These are phyloP conservation scores for Schizothorax lantsangensis DNA, from an alignment of 2,797 vertebrate genomes.

Conservation along the genomic window DNA sequence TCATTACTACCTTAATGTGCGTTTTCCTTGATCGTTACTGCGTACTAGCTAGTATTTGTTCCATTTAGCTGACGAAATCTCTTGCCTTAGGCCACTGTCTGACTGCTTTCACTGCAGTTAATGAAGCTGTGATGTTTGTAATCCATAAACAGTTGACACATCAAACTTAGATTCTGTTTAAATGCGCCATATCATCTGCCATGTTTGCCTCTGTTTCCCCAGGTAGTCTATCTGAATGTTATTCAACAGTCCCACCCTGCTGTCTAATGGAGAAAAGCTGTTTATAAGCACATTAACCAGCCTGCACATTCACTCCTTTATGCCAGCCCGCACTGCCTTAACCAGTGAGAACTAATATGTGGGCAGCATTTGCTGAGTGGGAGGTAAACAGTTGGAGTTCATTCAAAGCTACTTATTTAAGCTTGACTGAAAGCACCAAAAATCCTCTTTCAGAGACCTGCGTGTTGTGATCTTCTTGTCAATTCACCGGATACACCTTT, in stretches of 20 bases:
- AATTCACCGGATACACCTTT: constrained; percentile 35
- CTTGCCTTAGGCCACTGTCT: constrained; percentile 63
- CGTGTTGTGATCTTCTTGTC: constrained; percentile 25
- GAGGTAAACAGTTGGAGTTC: constrained; percentile 64
- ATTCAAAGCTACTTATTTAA: constrained; percentile 59
- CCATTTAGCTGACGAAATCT: constrained; percentile 62
- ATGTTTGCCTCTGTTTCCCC: constrained; percentile 48
- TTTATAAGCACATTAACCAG: constrained; percentile 61
- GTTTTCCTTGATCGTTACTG: background rate
- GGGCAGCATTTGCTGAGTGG: constrained; percentile 53
- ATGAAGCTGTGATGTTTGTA: constrained; percentile 62
- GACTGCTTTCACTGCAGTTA: constrained; percentile 57
- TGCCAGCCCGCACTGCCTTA: constrained; percentile 40
- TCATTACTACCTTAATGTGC: constrained; percentile 24
- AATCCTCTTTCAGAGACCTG: constrained; percentile 26
- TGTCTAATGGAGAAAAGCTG: constrained; percentile 60
- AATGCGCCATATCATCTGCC: constrained; percentile 17
- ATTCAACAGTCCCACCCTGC: constrained; percentile 50
- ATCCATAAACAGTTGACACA: constrained; percentile 35
- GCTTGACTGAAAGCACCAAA: constrained; percentile 40
- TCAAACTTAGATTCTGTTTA: constrained; percentile 39
- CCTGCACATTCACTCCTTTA: constrained; percentile 51
- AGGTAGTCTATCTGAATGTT: constrained; percentile 52
- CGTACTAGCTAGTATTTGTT: constrained; percentile 4
- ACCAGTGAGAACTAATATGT: constrained; percentile 51